Evolutionary conservation across 92 coral and sea anemone species (phyloP).

Genomic region (Blastomussa wellsi): DNA sequence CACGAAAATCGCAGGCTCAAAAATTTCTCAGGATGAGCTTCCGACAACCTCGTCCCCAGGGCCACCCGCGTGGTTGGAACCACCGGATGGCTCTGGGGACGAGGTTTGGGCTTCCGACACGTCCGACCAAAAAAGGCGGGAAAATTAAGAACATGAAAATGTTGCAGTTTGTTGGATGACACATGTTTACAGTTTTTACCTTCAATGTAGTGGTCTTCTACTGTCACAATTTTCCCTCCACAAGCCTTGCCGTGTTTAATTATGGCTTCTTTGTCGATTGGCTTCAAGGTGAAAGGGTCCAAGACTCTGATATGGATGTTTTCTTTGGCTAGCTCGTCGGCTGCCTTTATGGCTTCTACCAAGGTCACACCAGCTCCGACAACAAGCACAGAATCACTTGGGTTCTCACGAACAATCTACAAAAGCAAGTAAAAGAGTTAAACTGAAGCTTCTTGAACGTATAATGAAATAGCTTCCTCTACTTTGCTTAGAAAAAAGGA

Average conservation of each 20-base stretch:
- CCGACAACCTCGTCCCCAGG: too few relatives aligned
- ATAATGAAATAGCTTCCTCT: background rate
- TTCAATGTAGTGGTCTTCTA: constrained; percentile 94
- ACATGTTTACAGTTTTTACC: constrained; percentile 46
- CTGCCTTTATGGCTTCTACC: constrained; percentile 84
- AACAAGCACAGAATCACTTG: constrained; percentile 64
- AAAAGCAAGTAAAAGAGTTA: background rate
- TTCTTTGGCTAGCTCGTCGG: constrained; percentile 72
- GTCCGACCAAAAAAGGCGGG: background rate
- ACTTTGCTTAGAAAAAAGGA: background rate
- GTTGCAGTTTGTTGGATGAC: background rate
- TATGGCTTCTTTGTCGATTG: constrained; percentile 77
- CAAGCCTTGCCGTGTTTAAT: constrained; percentile 78
- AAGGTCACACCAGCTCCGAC: constrained; percentile 93
- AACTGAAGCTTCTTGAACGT: background rate
- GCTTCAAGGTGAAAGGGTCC: constrained; percentile 94
- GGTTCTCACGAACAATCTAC: constrained; percentile 79
- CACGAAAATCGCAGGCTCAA: background rate
- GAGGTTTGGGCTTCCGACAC: too few relatives aligned
- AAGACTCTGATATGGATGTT: constrained; percentile 69
- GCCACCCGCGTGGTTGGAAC: too few relatives aligned
- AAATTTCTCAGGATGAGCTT: background rate
- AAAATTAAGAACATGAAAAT: background rate
- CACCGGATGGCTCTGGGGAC: too few relatives aligned
- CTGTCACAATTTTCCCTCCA: constrained; percentile 83